Percentiles rank a stretch among this genome's conserved stretches.
Conservation (phyloP, 2,113 vertebrate species). For the Hemiprocne comata region DNA sequence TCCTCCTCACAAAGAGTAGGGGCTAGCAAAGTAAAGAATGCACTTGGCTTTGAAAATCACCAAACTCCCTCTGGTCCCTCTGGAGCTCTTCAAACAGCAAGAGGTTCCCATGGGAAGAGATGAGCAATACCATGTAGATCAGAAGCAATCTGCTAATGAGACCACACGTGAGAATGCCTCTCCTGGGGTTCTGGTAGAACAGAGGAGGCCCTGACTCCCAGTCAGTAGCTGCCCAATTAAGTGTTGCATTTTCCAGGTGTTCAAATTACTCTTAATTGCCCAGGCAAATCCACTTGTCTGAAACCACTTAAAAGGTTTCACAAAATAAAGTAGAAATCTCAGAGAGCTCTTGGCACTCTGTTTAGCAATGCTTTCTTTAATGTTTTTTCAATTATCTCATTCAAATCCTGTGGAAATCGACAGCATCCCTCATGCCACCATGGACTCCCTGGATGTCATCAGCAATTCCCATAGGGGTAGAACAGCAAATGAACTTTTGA, state of each 20-base stretch:
- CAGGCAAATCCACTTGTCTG: background rate
- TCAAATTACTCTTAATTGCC: background rate
- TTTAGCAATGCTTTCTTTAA: background rate
- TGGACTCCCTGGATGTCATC: fast-evolving
- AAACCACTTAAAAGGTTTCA: background rate
- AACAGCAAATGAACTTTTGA: fast-evolving
- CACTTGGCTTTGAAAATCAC: background rate
- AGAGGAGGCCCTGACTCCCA: background rate
- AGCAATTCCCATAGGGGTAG: fast-evolving
- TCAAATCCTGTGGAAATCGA: background rate
- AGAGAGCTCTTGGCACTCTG: background rate
- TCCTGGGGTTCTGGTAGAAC: background rate
- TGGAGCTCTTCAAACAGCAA: background rate
- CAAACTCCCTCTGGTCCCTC: background rate
- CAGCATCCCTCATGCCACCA: background rate
- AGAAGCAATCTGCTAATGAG: constrained; percentile 17
- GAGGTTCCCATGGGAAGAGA: constrained; percentile 39
- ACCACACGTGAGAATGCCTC: constrained; percentile 18
- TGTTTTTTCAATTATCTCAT: background rate
- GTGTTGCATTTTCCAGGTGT: background rate
- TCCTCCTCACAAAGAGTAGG: background rate
- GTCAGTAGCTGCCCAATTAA: background rate
- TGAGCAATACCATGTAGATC: background rate
- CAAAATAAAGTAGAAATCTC: background rate
- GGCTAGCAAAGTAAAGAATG: background rate